phyloP scores from a whole-genome alignment of 2,888 invertebrate species.

The Linnaemya vulpina region DNA sequence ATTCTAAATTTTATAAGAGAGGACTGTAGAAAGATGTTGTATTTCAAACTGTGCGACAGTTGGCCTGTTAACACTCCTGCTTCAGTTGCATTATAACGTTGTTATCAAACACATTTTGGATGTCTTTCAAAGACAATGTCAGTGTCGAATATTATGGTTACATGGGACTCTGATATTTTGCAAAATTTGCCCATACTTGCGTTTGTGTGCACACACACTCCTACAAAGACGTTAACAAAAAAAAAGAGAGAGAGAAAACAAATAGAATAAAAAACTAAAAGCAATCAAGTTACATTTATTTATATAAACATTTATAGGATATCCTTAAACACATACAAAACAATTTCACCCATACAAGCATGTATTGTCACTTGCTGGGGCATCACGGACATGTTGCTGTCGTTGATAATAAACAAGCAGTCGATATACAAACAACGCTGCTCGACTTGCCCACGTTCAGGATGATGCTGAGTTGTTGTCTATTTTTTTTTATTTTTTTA shows the following conservation, averaged over 20 bases:
- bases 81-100: no score
- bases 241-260: no score
- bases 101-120: no score
- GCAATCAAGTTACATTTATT: conserved; percentile 38
- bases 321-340: conserved; percentile 61
- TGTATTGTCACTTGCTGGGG: neutral
- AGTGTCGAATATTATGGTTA: neutral
- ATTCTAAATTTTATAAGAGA: no score
- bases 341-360: conserved; percentile 28
- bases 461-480: conserved; percentile 24
- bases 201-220: neutral
- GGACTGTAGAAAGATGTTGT: no score
- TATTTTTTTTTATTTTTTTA: neutral
- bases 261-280: no score
- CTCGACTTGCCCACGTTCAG: conserved; percentile 18
- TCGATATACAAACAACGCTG: conserved; percentile 2
- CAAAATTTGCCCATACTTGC: neutral
- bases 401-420: neutral
- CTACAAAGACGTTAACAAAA: conserved; percentile 46
- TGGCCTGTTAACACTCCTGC: no score
- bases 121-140: no score
- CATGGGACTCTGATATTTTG: conserved; percentile 2
- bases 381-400: conserved; percentile 24
- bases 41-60: no score
- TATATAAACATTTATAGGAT: conserved; percentile 55